These are phyloP conservation scores for Biston betularia DNA, from an alignment of 2,888 invertebrate genomes.

Conservation along the genomic window DNA sequence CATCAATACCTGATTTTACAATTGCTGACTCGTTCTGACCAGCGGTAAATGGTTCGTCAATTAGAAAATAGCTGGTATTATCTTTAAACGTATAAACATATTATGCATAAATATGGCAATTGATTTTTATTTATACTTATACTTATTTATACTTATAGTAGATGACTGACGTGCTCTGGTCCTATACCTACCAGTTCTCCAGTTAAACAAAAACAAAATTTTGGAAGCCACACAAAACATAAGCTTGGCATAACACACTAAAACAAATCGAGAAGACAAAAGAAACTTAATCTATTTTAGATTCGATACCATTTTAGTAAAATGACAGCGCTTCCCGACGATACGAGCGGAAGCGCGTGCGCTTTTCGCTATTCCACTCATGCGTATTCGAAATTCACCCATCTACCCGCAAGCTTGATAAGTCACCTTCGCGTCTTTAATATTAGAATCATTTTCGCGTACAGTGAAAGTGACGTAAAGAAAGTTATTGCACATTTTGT, in stretches of 20 bases:
- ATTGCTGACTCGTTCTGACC: too few relatives aligned
- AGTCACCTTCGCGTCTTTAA: conserved; percentile 41
- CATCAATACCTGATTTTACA: too few relatives aligned
- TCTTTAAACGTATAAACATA: too few relatives aligned
- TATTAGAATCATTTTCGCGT: conserved; percentile 45
- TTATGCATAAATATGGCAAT: too few relatives aligned
- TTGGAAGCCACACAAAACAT: not conserved
- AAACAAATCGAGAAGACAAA: conserved; percentile 24
- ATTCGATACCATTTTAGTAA: conserved; percentile 53
- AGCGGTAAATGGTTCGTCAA: too few relatives aligned
- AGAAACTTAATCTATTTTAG: conserved; percentile 38
- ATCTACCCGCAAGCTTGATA: conserved; percentile 33
- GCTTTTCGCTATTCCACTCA: conserved; percentile 67
- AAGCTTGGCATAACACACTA: not conserved
- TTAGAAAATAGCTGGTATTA: too few relatives aligned
- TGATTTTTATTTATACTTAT: too few relatives aligned
- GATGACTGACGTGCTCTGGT: too few relatives aligned
- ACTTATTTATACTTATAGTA: too few relatives aligned
- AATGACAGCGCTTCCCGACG: conserved; percentile 54
- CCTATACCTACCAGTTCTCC: too few relatives aligned
- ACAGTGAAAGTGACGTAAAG: conserved; percentile 69
- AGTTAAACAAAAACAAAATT: too few relatives aligned
- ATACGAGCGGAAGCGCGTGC: conserved; percentile 67
- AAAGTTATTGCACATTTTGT: conserved; percentile 68
- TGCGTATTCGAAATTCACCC: conserved; percentile 53